Evolutionary conservation across 2,113 vertebrate species (phyloP).

Genomic region (Myrmecobius fasciatus): DNA sequence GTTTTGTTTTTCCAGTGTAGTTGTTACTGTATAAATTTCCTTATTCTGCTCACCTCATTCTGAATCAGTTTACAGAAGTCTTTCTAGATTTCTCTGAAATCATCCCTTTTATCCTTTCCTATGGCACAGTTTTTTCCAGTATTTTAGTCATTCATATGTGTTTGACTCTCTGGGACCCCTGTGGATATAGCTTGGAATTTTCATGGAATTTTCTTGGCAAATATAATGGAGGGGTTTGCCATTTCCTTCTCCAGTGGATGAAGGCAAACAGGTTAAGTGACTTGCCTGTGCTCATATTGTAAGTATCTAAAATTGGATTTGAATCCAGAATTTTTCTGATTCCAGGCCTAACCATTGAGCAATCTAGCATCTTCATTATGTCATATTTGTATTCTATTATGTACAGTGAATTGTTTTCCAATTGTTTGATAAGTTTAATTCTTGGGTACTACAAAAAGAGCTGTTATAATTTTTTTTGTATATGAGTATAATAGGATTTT

Average conservation of each 20-base stretch:
- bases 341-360: neutral
- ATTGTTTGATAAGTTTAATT: too few species aligned
- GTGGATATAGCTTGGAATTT: neutral
- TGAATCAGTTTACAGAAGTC: neutral
- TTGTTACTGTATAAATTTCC: neutral
- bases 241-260: neutral
- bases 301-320: neutral
- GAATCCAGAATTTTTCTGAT: neutral
- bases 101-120: neutral
- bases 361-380: neutral
- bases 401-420: too few species aligned
- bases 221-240: neutral
- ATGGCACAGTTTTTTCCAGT: neutral
- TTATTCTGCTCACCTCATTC: neutral
- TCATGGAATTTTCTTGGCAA: neutral
- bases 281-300: neutral
- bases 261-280: neutral
- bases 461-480: too few species aligned
- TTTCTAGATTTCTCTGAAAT: neutral
- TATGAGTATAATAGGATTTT: neutral
- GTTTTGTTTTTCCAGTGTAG: neutral
- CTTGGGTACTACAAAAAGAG: too few species aligned
- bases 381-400: neutral
- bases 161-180: neutral
- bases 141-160: neutral